Evolutionary conservation across 2,888 invertebrate species (phyloP), one percentile per base, ranked within the genome.

Genomic region (Pilophorus perplexus): DNA sequence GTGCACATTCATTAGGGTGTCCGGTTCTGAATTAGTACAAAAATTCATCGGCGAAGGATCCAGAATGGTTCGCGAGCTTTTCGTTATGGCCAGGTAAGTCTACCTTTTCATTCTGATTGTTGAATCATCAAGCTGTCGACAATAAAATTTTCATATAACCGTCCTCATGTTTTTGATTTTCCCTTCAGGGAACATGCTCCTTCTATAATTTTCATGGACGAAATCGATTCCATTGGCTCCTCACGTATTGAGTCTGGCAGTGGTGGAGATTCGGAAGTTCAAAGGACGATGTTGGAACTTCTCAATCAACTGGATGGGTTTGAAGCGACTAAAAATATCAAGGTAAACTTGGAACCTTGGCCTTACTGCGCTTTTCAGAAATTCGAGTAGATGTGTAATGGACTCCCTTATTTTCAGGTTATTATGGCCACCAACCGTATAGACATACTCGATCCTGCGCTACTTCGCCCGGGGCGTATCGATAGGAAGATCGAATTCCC

Each of bases 371-470:
- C n/a, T n/a, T n/a, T n/a, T n/a, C n/a, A n/a, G n/a, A n/a, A n/a
- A n/a, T n/a, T n/a, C n/a, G n/a, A n/a, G n/a, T n/a, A n/a, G n/a
- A n/a, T n/a, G n/a, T n/a, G n/a, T n/a, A n/a, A n/a, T n/a, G n/a
- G n/a, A n/a, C n/a, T n/a, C n/a, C n/a, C 18, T 14, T 14, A 44
- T 8, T 12, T 33, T 33, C 73, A 84, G 83, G 84, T 90, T 1
- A 95, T 99, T 69, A 99, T 99, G 99, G 99, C 99, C 0, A 99
- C 99, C 0, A 99, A 99, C 79, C 85, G 99, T 75, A 99, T 99
- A 78, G 99, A 99, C 76, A 99, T 99, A 73, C 81, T 99, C 59
- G 99, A 99, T 78, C 95, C 97, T 27, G 99, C 99, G 3, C 81
- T 99, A 67, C 81, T 99, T 33, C 85, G 99, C 75, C 98, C 99